Evolutionary conservation across 2,797 vertebrate species (phyloP).

Genomic region (Syndactyla subalaris): DNA sequence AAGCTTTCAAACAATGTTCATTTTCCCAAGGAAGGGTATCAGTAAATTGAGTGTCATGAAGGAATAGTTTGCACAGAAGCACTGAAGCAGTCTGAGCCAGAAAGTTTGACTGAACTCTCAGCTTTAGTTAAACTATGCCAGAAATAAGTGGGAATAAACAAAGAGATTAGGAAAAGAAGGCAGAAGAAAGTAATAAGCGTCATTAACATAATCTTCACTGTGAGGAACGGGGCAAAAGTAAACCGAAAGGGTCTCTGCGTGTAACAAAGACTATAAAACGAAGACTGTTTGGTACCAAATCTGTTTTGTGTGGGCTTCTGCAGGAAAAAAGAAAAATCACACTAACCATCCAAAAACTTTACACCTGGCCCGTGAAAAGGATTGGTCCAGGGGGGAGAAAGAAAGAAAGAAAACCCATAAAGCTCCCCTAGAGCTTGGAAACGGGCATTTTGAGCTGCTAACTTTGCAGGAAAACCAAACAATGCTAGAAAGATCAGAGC

Average conservation of each 20-base stretch:
- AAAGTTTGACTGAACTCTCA: slow-evolving; percentile 41
- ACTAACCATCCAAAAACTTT: background rate
- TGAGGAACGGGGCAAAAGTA: slow-evolving; percentile 46
- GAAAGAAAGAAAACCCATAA: background rate
- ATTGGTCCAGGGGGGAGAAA: background rate
- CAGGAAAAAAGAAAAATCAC: background rate
- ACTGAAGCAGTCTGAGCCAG: background rate
- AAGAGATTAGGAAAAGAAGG: slow-evolving; percentile 46
- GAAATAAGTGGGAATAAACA: slow-evolving; percentile 66
- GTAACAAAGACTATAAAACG: slow-evolving; percentile 51
- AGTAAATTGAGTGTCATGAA: background rate
- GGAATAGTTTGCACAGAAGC: slow-evolving; percentile 17
- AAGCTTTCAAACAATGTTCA: background rate
- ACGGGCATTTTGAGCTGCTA: background rate
- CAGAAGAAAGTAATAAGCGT: slow-evolving; percentile 31
- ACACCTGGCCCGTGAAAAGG: background rate
- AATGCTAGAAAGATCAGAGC: background rate
- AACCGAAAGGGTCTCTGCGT: slow-evolving; percentile 24
- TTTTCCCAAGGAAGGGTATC: background rate
- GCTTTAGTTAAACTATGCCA: slow-evolving; percentile 30
- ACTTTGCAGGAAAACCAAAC: background rate
- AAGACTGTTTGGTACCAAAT: slow-evolving; percentile 35
- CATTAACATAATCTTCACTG: background rate
- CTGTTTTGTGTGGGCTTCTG: background rate
- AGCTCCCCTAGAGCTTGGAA: background rate